Evolutionary conservation across 2,888 invertebrate species (phyloP).

Genomic region (Cosmopolites sordidus): DNA sequence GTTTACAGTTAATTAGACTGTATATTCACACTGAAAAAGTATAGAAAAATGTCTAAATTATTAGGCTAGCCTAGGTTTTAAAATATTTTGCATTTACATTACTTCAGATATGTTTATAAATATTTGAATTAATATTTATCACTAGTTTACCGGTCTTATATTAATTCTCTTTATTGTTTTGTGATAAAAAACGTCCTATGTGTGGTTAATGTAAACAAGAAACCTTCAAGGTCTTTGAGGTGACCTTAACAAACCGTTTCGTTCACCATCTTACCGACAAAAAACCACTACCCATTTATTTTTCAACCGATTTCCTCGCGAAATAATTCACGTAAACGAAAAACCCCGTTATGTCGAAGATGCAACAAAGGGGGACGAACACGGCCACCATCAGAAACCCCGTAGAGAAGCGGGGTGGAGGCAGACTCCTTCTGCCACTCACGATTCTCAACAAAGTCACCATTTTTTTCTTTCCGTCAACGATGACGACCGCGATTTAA

Average conservation of each 20-base stretch:
- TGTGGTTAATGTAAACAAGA: too few relatives aligned
- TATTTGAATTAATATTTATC: too few relatives aligned
- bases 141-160: too few relatives aligned
- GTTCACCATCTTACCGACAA: neutral
- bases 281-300: neutral
- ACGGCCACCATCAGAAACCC: slow-evolving; percentile 18
- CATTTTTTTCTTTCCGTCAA: neutral
- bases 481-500: neutral
- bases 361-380: slow-evolving; percentile 17
- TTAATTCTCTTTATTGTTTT: too few relatives aligned
- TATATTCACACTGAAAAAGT: too few relatives aligned
- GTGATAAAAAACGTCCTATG: too few relatives aligned
- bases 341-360: slow-evolving; percentile 23
- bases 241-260: neutral
- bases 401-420: slow-evolving; percentile 19
- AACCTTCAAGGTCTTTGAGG: neutral
- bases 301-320: neutral
- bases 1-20: too few relatives aligned
- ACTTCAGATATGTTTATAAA: too few relatives aligned
- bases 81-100: too few relatives aligned
- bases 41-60: too few relatives aligned
- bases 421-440: slow-evolving; percentile 15
- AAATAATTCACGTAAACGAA: slow-evolving; percentile 24
- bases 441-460: slow-evolving; percentile 22
- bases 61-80: too few relatives aligned